Percentiles rank a stretch among this genome's conserved stretches.
Evolutionary conservation across 2,888 invertebrate genomes (phyloP).

Genomic region (Ophioninae sp.): DNA sequence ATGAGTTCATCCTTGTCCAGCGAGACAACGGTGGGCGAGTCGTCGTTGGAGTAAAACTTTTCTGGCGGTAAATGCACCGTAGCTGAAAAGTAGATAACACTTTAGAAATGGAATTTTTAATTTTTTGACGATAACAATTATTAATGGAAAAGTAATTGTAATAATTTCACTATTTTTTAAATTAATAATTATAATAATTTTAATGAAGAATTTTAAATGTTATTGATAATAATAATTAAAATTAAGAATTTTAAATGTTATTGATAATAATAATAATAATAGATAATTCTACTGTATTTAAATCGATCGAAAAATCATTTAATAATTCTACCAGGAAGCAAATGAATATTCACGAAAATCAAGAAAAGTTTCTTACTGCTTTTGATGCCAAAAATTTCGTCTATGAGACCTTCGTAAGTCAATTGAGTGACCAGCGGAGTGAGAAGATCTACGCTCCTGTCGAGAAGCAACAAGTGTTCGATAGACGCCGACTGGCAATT

Average conservation of each 20-base stretch:
- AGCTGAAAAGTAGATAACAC: constrained; percentile 80
- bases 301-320: no score
- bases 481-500: constrained; percentile 84
- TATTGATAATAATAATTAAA: no score
- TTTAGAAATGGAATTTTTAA: not conserved
- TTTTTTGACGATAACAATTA: not conserved
- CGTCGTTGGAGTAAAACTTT: constrained; percentile 88
- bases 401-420: constrained; percentile 98
- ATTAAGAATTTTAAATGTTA: no score
- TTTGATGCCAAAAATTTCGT: constrained; percentile 95
- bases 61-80: constrained; percentile 93
- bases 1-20: constrained; percentile 88
- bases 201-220: constrained; percentile 9
- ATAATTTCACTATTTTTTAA: not conserved
- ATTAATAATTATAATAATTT: constrained; percentile 19
- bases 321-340: no score
- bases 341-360: not conserved
- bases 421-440: constrained; percentile 96
- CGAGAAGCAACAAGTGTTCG: constrained; percentile 94
- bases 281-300: no score
- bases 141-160: not conserved
- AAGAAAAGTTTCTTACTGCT: constrained; percentile 82
- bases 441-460: constrained; percentile 94
- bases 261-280: no score
- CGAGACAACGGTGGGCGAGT: constrained; percentile 83